Evolutionary conservation across 2,888 invertebrate species (phyloP), one percentile per base, ranked within the genome.

Genomic region (Lampropteryx suffumata): DNA sequence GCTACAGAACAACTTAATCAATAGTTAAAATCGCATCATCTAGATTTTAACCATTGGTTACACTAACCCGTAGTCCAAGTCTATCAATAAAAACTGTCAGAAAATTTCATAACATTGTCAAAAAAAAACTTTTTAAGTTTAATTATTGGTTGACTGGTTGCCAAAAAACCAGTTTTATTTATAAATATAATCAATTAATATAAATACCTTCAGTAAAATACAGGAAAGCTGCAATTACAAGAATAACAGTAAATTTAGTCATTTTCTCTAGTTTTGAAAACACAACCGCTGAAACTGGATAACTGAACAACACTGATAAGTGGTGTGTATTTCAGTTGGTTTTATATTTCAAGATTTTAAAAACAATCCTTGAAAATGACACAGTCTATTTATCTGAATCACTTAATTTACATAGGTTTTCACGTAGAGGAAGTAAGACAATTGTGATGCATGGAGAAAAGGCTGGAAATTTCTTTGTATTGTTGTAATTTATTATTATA

Each of bases 311-410:
- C 17, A 52, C 30, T 47, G 43, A 47, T n/a, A 17, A 12, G 8
- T 17, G 8, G 4, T 12, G 1, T 26, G 24, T 24, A 14, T 34
- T 48, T 47, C 39, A 48, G 43, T 8, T 13, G 34, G 13, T 17
- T 39, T 40, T 52, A 52, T 52, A 48, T 42, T 8, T 10, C 17
- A 41, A 34, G 5, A 35, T 34, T 40, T 34, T 7, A 5, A 28
- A 34, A 26, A 13, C 24, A 34, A 27, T 21, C 43, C 47, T 48
- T 52, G 47, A 39, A 52, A 40, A 9, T 26, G 37, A 9, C 42
- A 39, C 14, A 33, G 37, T 28, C 43, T 43, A 37, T 51, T 13
- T 33, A 12, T 29, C 17, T 17, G 17, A 17, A 37, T 42, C 21
- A 26, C 39, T 33, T 29, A 21, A 11, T 34, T 36, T 44, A 13